These are phyloP conservation scores for Dendrolimus punctatus DNA, from an alignment of 1,140 invertebrate species.

Conservation along the genomic window DNA sequence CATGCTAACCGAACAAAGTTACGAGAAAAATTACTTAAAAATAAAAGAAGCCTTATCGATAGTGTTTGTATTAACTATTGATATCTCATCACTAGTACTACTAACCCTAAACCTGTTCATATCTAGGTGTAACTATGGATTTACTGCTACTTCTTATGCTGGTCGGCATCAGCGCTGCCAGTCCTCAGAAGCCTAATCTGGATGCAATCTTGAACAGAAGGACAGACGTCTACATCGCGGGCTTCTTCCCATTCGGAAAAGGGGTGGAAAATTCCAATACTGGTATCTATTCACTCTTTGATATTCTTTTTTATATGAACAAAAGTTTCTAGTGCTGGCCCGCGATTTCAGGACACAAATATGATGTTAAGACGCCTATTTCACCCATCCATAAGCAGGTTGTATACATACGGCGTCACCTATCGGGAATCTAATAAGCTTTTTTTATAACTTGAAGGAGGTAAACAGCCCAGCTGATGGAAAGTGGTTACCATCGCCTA, in stretches of 20 bases:
- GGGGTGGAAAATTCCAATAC: slow-evolving; percentile 82
- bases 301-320: not conserved
- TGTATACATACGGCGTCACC: too few species aligned
- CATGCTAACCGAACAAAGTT: too few species aligned
- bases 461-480: too few species aligned
- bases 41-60: too few species aligned
- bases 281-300: slow-evolving; percentile 50
- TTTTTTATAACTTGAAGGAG: too few species aligned
- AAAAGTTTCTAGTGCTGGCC: too few species aligned
- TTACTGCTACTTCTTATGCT: slow-evolving; percentile 25
- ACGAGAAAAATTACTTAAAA: too few species aligned
- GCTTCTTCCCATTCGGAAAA: slow-evolving; percentile 90
- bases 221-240: slow-evolving; percentile 89
- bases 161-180: slow-evolving; percentile 15
- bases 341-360: too few species aligned
- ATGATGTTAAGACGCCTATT: too few species aligned
- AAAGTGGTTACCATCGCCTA: too few species aligned
- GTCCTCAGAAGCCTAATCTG: slow-evolving; percentile 66
- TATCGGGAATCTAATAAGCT: too few species aligned
- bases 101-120: not conserved
- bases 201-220: slow-evolving; percentile 63
- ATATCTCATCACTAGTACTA: not conserved
- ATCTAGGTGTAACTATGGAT: slow-evolving; percentile 11
- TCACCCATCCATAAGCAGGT: too few species aligned
- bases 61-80: not conserved